A percentile compares a stretch with the other conserved stretches of the same genome.
Conservation (phyloP, 2,113 vertebrate species). For the Argyrosomus japonicus region DNA sequence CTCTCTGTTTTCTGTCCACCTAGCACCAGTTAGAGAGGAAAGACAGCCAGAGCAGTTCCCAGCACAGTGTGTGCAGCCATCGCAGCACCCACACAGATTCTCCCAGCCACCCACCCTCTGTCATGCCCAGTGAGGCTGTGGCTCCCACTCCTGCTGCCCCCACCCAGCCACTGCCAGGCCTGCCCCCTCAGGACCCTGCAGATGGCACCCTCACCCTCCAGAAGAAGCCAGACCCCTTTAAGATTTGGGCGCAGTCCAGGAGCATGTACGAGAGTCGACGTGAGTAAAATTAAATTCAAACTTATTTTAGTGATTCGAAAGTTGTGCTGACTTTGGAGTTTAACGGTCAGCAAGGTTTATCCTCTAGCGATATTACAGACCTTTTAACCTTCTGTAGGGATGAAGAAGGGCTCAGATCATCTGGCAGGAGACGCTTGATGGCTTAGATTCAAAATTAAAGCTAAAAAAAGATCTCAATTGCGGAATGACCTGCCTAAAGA, state of each 20-base stretch:
- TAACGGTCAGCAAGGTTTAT: conserved; percentile 3
- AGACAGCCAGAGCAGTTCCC: conserved; percentile 98
- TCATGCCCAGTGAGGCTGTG: conserved; percentile 82
- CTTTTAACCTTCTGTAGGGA: not conserved
- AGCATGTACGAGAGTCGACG: conserved; percentile 99
- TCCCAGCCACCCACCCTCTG: conserved; percentile 88
- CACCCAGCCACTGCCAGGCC: conserved; percentile 82
- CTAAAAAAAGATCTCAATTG: not conserved
- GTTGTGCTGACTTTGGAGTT: conserved; percentile 18
- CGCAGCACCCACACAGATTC: conserved; percentile 94
- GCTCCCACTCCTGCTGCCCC: conserved; percentile 81
- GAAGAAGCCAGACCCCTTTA: conserved; percentile 99
- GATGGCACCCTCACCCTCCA: conserved; percentile 91
- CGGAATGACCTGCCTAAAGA: not conserved
- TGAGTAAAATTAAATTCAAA: conserved; percentile 84
- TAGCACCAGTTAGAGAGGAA: conserved; percentile 98
- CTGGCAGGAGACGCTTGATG: not conserved
- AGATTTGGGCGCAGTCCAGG: conserved; percentile 99
- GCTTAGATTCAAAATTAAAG: not conserved
- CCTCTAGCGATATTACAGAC: not conserved
- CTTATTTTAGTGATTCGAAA: not conserved
- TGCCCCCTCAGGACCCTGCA: conserved; percentile 86
- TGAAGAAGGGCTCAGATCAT: not conserved
- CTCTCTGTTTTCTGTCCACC: conserved; percentile 45
- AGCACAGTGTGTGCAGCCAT: conserved; percentile 97